phyloP scores from a whole-genome alignment of 2,888 invertebrate species.

The Lutraria lutraria region DNA sequence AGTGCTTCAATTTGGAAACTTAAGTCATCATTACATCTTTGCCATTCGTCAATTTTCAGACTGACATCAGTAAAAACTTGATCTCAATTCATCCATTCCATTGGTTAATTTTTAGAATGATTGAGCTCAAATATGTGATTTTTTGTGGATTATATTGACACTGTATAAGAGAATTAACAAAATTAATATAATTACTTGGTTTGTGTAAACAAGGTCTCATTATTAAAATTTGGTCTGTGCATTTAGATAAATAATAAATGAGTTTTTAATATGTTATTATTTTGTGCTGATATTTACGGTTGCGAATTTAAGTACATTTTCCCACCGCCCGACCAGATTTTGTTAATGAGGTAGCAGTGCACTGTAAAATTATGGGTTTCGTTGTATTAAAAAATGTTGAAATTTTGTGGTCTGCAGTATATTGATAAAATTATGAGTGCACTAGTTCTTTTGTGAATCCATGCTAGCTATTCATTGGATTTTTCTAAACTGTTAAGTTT shows the following conservation, averaged over 20 bases:
- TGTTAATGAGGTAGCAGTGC: neutral
- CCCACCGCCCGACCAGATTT: neutral
- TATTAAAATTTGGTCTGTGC: neutral
- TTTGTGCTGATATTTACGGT: neutral
- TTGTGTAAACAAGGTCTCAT: too few species aligned
- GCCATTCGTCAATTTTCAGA: too few species aligned
- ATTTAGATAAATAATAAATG: constrained; percentile 4
- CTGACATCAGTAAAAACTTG: too few species aligned
- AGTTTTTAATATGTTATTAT: constrained; percentile 2
- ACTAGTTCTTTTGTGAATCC: neutral
- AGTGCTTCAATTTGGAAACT: too few species aligned
- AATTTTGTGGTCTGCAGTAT: neutral
- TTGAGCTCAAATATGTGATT: too few species aligned
- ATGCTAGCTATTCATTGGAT: neutral
- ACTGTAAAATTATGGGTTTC: neutral
- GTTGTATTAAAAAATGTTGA: neutral
- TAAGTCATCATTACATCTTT: too few species aligned
- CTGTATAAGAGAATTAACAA: too few species aligned
- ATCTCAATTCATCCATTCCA: too few species aligned
- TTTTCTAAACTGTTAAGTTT: neutral
- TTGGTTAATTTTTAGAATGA: too few species aligned
- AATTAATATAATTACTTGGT: too few species aligned
- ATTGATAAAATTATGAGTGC: constrained; percentile 9
- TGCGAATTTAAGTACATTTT: constrained; percentile 6
- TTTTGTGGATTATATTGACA: too few species aligned